These are phyloP conservation scores for Phasianus colchicus DNA, from an alignment of 2,113 vertebrate genomes.

Conservation along the genomic window DNA sequence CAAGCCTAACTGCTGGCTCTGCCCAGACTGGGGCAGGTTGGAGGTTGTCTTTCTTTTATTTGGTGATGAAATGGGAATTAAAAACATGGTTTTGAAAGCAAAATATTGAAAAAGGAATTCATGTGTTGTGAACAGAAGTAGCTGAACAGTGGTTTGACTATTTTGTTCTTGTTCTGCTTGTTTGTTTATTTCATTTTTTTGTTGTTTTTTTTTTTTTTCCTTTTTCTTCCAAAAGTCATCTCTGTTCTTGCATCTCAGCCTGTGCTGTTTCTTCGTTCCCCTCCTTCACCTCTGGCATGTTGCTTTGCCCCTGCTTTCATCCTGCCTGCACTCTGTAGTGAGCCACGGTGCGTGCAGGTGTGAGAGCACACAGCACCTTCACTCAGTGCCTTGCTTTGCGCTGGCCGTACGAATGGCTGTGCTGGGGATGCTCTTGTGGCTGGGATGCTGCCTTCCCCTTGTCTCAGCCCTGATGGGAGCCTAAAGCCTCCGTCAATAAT, in stretches of 20 bases:
- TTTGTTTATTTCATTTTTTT: not conserved
- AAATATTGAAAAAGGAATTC: not conserved
- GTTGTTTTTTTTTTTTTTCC: not conserved
- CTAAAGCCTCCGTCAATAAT: conserved; percentile 71
- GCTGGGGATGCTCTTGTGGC: not conserved
- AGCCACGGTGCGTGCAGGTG: rapidly evolving
- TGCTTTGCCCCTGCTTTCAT: not conserved
- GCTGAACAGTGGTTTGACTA: not conserved
- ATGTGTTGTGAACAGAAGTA: not conserved
- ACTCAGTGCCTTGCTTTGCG: not conserved
- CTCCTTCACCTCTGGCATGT: not conserved
- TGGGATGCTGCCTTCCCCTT: not conserved
- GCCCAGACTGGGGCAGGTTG: not conserved
- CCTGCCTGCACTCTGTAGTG: not conserved
- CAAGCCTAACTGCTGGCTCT: not conserved
- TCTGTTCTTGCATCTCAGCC: not conserved
- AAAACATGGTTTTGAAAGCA: not conserved
- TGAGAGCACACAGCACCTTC: not conserved
- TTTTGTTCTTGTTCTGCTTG: too few relatives aligned
- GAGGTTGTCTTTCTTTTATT: not conserved
- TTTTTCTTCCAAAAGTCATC: not conserved
- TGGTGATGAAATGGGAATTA: not conserved
- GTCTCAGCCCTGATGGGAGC: conserved; percentile 27
- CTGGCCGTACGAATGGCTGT: rapidly evolving
- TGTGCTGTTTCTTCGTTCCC: not conserved